Evolutionary conservation across 2,113 vertebrate species (phyloP).

Genomic region (Limanda limanda): DNA sequence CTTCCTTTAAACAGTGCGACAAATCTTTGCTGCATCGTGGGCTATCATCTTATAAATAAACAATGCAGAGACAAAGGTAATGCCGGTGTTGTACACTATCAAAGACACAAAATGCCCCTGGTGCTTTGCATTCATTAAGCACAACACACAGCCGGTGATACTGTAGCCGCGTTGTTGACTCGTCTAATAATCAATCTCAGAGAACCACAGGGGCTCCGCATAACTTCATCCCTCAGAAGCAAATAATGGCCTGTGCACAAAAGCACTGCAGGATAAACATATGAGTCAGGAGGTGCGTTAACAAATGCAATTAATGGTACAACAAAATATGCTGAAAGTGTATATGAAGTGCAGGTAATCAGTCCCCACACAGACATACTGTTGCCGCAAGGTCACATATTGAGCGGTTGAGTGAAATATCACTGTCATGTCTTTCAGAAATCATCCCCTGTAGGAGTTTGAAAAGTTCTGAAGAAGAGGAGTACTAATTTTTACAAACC

Average conservation of each 20-base stretch:
- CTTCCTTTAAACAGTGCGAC: not conserved
- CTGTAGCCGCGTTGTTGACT: conserved; percentile 10
- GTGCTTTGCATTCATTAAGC: conserved; percentile 32
- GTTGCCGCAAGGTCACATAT: not conserved
- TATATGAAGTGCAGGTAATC: not conserved
- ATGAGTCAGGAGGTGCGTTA: not conserved
- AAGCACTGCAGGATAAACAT: conserved; percentile 19
- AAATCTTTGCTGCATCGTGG: not conserved
- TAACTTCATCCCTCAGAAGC: conserved; percentile 9
- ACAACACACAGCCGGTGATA: conserved; percentile 12
- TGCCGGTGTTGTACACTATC: not conserved
- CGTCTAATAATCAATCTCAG: conserved; percentile 44
- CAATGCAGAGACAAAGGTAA: conserved; percentile 1
- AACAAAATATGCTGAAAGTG: not conserved
- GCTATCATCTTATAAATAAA: conserved; percentile 26
- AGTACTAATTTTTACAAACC: too few relatives aligned
- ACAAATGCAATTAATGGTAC: conserved; percentile 12
- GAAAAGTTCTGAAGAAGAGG: not conserved
- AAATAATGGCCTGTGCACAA: conserved; percentile 9
- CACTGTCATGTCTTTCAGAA: not conserved
- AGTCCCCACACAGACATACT: not conserved
- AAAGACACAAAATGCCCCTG: conserved; percentile 18
- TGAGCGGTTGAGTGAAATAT: not conserved
- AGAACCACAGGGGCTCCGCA: conserved; percentile 4
- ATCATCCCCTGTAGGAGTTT: too few relatives aligned